phyloP scores from a whole-genome alignment of 2,113 vertebrate genomes.

The Ptychochromis oligacanthus region DNA sequence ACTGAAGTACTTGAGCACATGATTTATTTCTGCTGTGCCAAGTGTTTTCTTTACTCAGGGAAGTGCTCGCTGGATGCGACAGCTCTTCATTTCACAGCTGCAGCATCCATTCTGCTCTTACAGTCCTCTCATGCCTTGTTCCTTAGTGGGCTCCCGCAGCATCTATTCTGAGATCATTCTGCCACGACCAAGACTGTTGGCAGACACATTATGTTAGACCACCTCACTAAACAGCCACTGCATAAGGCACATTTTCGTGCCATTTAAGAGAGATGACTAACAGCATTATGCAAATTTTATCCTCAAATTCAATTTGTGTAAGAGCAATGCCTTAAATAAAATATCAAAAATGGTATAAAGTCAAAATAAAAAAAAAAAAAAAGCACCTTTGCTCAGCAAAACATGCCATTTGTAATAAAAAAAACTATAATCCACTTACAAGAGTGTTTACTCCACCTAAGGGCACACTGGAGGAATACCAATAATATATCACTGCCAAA shows the following conservation, averaged over 20 bases:
- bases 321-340: constrained; percentile 51
- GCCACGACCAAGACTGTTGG: constrained; percentile 56
- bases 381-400: neutral
- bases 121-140: constrained; percentile 60
- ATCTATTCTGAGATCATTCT: constrained; percentile 71
- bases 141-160: constrained; percentile 63
- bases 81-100: constrained; percentile 78
- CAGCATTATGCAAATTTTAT: constrained; percentile 70
- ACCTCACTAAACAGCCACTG: constrained; percentile 45
- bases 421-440: constrained; percentile 27
- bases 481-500: constrained; percentile 39
- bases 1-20: constrained; percentile 64
- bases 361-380: constrained; percentile 18
- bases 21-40: constrained; percentile 80
- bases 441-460: constrained; percentile 23
- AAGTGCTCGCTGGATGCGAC: constrained; percentile 74
- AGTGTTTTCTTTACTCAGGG: constrained; percentile 72
- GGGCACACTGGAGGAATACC: constrained; percentile 34
- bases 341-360: constrained; percentile 24
- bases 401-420: constrained; percentile 2
- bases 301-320: constrained; percentile 36
- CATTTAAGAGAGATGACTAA: constrained; percentile 55
- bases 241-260: constrained; percentile 25
- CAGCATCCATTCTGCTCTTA: constrained; percentile 74
- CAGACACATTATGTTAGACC: constrained; percentile 55